phyloP scores from a whole-genome alignment of 2,888 invertebrate species.

The Volucella bombylans region DNA sequence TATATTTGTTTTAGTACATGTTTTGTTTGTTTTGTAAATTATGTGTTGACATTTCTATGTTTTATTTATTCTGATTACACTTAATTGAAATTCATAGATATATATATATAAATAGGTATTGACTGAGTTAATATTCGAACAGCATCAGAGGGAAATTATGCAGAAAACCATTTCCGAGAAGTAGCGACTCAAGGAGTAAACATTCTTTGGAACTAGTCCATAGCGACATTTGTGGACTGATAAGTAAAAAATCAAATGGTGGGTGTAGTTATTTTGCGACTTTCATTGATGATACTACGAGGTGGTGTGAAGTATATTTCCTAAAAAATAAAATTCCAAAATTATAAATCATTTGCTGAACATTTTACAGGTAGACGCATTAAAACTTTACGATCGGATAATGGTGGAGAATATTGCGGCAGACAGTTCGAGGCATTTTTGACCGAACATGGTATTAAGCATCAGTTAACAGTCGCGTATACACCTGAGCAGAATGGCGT shows the following conservation, averaged over 20 bases:
- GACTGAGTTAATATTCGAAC: no score
- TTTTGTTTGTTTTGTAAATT: no score
- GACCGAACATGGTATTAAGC: not conserved
- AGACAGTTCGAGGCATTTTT: conserved; percentile 1
- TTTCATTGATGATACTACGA: conserved; percentile 12
- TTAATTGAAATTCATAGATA: no score
- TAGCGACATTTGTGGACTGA: conserved; percentile 14
- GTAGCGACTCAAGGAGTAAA: not conserved
- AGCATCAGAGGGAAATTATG: conserved; percentile 2
- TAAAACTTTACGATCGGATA: not conserved
- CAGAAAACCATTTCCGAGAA: conserved; percentile 4
- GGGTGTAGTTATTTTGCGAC: conserved; percentile 17
- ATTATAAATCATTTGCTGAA: no score
- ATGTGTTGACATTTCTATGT: no score
- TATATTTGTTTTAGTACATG: no score
- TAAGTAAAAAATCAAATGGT: conserved; percentile 9
- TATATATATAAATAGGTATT: no score
- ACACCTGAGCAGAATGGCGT: conserved; percentile 19
- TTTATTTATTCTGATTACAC: no score
- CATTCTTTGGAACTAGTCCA: no score
- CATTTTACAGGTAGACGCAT: no score
- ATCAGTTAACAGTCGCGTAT: conserved; percentile 20
- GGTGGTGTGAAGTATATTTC: conserved; percentile 25
- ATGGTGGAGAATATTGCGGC: conserved; percentile 3
- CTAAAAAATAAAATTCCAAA: conserved; percentile 18